phyloP scores from a whole-genome alignment of 1,140 invertebrate species.

The Papilio aristodemus region DNA sequence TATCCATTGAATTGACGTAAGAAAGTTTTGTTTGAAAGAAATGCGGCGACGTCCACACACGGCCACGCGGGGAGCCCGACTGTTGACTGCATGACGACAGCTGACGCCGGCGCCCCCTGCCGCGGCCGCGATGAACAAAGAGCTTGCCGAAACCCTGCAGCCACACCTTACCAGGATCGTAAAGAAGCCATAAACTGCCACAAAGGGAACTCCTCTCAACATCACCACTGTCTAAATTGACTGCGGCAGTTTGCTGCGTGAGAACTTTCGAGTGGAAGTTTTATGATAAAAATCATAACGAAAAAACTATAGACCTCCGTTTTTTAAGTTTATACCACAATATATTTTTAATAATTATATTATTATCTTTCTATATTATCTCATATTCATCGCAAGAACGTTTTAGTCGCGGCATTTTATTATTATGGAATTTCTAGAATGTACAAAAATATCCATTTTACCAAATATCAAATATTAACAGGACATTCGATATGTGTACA shows the following conservation, averaged over 20 bases:
- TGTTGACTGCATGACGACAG: slow-evolving; percentile 41
- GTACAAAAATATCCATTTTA: too few relatives aligned
- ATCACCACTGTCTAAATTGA: slow-evolving; percentile 16
- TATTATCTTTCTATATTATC: too few relatives aligned
- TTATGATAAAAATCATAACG: not conserved
- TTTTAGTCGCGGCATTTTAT: too few relatives aligned
- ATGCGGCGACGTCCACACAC: slow-evolving; percentile 43
- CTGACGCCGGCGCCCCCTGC: slow-evolving; percentile 45
- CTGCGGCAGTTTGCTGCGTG: slow-evolving; percentile 14
- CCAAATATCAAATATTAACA: too few relatives aligned
- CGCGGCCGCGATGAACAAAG: slow-evolving; percentile 47
- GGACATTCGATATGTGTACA: too few relatives aligned
- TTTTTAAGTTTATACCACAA: too few relatives aligned
- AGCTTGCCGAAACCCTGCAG: slow-evolving; percentile 35
- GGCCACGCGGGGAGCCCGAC: slow-evolving; percentile 49
- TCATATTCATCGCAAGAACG: too few relatives aligned
- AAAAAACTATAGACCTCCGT: too few relatives aligned
- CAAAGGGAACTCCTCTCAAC: slow-evolving; percentile 19
- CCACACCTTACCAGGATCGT: slow-evolving; percentile 35
- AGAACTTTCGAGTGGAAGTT: not conserved
- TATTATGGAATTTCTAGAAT: too few relatives aligned
- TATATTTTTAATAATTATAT: too few relatives aligned
- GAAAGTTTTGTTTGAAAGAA: slow-evolving; percentile 62
- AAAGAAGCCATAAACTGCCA: slow-evolving; percentile 23
- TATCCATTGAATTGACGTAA: slow-evolving; percentile 79